These are phyloP conservation scores for Aphelenchoides fujianensis DNA, from an alignment of 1,140 invertebrate genomes.

Conservation along the genomic window DNA sequence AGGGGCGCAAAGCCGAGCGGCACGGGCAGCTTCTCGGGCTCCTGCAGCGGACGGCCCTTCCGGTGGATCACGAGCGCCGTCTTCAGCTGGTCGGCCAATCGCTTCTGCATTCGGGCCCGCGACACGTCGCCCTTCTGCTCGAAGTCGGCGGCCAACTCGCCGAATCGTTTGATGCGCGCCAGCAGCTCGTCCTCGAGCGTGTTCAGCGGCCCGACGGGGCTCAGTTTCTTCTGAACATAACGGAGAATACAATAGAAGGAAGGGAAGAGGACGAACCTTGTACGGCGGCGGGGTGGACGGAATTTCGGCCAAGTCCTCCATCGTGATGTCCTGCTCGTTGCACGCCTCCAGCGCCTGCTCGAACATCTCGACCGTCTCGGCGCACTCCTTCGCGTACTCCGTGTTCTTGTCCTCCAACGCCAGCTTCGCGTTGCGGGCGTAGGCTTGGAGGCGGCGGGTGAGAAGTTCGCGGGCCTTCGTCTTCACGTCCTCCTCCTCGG, in stretches of 20 bases:
- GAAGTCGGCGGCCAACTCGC: neutral
- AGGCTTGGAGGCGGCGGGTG: neutral
- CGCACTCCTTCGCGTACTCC: slow-evolving; percentile 18
- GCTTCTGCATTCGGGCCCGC: neutral
- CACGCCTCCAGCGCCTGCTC: slow-evolving; percentile 9
- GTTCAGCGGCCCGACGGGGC: neutral
- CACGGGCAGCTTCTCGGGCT: slow-evolving; percentile 7
- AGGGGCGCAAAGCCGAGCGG: neutral
- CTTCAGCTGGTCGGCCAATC: slow-evolving; percentile 4
- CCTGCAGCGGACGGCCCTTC: neutral
- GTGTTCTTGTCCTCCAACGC: slow-evolving; percentile 8
- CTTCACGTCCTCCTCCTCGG: neutral
- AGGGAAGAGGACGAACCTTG: neutral
- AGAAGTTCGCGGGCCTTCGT: neutral
- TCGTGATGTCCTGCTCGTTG: slow-evolving; percentile 4
- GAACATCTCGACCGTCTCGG: slow-evolving; percentile 20
- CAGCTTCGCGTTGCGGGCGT: neutral
- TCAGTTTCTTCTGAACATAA: slow-evolving; percentile 15
- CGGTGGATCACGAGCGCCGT: neutral
- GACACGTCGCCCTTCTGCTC: neutral
- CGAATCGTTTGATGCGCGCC: neutral
- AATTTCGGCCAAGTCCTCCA: slow-evolving; percentile 12
- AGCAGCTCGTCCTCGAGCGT: slow-evolving; percentile 12
- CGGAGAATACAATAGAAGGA: slow-evolving; percentile 3
- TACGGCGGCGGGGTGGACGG: slow-evolving; percentile 16